Evolutionary conservation across 53 echinoderm and acorn worm species (phyloP), one percentile per base, ranked within the genome.

Genomic region (Apostichopus leukothele): DNA sequence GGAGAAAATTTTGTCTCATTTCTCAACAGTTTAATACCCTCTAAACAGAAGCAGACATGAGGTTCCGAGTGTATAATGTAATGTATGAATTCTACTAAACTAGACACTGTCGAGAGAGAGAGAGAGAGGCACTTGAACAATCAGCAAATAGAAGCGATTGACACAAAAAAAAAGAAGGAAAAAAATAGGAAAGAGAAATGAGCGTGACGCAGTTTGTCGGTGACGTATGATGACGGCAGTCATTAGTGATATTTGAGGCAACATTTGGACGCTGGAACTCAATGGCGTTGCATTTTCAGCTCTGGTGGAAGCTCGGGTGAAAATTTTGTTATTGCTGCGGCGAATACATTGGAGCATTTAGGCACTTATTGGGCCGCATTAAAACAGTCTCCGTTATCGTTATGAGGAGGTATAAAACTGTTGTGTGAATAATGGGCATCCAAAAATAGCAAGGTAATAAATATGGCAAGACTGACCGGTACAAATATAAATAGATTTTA

Each of bases 211-310:
- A 71, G n/a, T 71, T 18, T 16, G 71, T 71, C 71, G 18, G 71
- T 71, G 71, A 71, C 71, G 71, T 71, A 71, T 71, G 71, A 16
- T 71, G 71, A 71, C 71, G 71, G 71, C 71, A 71, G 71, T 71
- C 71, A 71, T 71, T 71, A 71, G 71, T 71, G 71, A 71, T 71
- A 19, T 71, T 71, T 71, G 71, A 71, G 18, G 18, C 71, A 71
- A 18, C 71, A 71, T 71, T 71, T 71, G 71, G 71, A 71, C 71
- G 6, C 71, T 16, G 20, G 18, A 19, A 71, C 5, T n/a, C 18
- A 21, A 21, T 6, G 6, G 20, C 18, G 2, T 71, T 71, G 5
- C 20, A 71, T 19, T 6, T 21, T 71, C 18, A 16, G 18, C 18
- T 18, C 71, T 71, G 13, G 6, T 18, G 71, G 1, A 6, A 18